Evolutionary conservation across 2,888 invertebrate genomes (phyloP).

Genomic region (Drosophila basisetae): DNA sequence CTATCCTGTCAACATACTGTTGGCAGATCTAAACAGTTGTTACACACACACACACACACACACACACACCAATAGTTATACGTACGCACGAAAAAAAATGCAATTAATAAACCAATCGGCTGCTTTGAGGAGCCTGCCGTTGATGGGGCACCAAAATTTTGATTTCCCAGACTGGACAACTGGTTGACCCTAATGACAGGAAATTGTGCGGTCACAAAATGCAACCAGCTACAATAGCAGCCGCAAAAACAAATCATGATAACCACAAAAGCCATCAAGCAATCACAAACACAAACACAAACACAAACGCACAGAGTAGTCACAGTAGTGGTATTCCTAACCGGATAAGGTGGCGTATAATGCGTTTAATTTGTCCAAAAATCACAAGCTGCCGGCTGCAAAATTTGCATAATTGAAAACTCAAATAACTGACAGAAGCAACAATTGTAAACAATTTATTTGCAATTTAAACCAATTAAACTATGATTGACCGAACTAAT

Average conservation of each 20-base stretch:
- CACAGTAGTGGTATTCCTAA: not conserved
- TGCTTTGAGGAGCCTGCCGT: slow-evolving; percentile 29
- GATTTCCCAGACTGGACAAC: slow-evolving; percentile 57
- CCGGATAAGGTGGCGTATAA: slow-evolving; percentile 48
- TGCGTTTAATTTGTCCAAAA: slow-evolving; percentile 61
- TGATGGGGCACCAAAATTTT: slow-evolving; percentile 50
- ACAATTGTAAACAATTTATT: slow-evolving; percentile 2
- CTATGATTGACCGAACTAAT: not conserved
- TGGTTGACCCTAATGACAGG: slow-evolving; percentile 79
- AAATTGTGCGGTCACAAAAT: slow-evolving; percentile 71
- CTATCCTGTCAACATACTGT: slow-evolving; percentile 22
- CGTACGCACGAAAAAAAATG: slow-evolving; percentile 28
- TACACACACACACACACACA: not conserved
- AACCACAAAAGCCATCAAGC: slow-evolving; percentile 68
- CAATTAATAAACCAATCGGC: slow-evolving; percentile 65
- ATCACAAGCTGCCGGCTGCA: slow-evolving; percentile 31
- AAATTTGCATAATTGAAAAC: slow-evolving; percentile 74
- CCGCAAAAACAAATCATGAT: slow-evolving; percentile 78
- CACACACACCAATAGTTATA: not conserved
- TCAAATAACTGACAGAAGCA: slow-evolving; percentile 20
- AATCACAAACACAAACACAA: slow-evolving; percentile 22
- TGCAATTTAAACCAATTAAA: not conserved
- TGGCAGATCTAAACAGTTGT: not conserved
- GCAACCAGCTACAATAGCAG: slow-evolving; percentile 31
- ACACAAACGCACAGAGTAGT: not conserved